A percentile compares a stretch with the other conserved stretches of the same genome.
Conservation (phyloP, 30 jellyfish, hydroid and myxozoan species). For the Catostylus mosaicus region DNA sequence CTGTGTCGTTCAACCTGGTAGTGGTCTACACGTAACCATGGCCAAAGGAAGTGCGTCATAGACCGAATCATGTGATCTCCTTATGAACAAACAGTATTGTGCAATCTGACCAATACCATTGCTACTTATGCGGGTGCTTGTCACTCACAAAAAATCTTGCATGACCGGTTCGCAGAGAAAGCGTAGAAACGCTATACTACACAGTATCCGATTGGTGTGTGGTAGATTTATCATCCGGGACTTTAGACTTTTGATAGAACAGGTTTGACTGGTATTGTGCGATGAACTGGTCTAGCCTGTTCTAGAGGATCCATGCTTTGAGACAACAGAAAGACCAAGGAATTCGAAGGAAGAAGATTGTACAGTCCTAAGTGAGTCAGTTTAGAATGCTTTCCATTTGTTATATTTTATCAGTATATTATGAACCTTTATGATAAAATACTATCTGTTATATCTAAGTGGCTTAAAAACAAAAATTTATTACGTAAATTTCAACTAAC, state of each 20-base stretch:
- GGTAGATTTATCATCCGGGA: constrained; percentile 44
- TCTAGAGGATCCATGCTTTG: neutral
- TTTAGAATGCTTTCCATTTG: too few species aligned
- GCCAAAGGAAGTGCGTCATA: neutral
- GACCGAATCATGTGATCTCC: constrained; percentile 5
- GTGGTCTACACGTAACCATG: constrained; percentile 3
- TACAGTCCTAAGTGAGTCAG: constrained; percentile 1
- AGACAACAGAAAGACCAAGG: neutral
- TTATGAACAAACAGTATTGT: neutral
- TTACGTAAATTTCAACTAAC: too few species aligned
- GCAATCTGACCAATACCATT: neutral
- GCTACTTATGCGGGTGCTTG: neutral
- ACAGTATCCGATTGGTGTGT: constrained; percentile 1
- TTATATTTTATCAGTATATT: too few species aligned
- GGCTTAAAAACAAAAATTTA: too few species aligned
- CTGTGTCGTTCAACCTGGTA: neutral
- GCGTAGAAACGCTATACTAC: neutral
- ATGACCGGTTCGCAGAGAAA: neutral
- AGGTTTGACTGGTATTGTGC: constrained; percentile 41
- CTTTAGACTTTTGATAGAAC: constrained; percentile 46
- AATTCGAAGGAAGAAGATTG: neutral
- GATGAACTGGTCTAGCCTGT: constrained; percentile 75
- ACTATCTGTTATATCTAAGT: too few species aligned
- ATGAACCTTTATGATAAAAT: too few species aligned
- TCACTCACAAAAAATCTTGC: neutral